Percentiles rank a stretch among this genome's conserved stretches.
These are phyloP conservation scores for Apodemia zela DNA, from an alignment of 2,888 invertebrate genomes.

Conservation along the genomic window DNA sequence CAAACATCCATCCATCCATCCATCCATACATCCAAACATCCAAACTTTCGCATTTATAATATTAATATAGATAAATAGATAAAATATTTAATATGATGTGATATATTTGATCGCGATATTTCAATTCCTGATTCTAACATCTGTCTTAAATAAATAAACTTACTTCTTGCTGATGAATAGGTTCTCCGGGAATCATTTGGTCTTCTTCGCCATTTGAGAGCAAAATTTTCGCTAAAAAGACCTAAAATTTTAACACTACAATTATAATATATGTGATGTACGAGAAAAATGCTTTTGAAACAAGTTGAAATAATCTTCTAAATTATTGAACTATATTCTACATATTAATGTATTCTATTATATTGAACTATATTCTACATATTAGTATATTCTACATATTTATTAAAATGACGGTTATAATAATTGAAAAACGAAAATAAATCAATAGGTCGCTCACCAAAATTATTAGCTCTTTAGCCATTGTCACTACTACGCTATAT, in stretches of 20 bases:
- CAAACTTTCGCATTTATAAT: no score
- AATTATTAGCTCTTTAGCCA: constrained; percentile 55
- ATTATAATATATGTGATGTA: background rate
- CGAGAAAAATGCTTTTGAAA: background rate
- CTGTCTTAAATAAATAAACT: constrained; percentile 35
- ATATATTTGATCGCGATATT: no score
- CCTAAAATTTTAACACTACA: constrained; percentile 43
- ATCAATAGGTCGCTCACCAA: constrained; percentile 46
- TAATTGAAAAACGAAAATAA: background rate
- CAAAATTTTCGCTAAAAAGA: constrained; percentile 59
- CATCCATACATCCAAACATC: no score
- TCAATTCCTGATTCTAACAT: no score
- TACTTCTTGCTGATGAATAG: constrained; percentile 43
- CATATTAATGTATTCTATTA: no score
- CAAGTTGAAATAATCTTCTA: no score
- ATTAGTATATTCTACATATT: no score
- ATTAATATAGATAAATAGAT: no score
- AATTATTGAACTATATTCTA: no score
- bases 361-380: no score
- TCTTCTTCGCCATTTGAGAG: constrained; percentile 61
- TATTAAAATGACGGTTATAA: background rate
- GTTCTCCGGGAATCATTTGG: constrained; percentile 39
- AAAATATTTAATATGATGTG: no score
- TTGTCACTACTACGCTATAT: constrained; percentile 34
- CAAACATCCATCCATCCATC: no score